A percentile compares a stretch with the other conserved stretches of the same genome.
Evolutionary conservation across 1,140 invertebrate species (phyloP).

Genomic region (Panagrolaimus sp.): DNA sequence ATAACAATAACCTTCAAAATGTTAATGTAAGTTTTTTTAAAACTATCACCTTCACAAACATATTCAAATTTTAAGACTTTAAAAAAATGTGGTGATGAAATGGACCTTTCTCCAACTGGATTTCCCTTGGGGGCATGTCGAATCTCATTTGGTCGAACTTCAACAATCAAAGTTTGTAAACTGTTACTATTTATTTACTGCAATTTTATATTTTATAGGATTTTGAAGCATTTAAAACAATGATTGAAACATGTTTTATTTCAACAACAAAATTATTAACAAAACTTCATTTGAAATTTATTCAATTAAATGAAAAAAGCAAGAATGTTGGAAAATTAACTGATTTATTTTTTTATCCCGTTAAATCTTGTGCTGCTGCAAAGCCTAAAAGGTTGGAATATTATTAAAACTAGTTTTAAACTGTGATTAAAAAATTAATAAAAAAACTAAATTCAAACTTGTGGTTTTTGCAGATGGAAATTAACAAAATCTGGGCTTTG

Average conservation of each 20-base stretch:
- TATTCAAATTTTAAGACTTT: conserved; percentile 66
- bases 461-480: conserved; percentile 69
- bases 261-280: background rate
- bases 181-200: conserved; percentile 61
- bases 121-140: conserved; percentile 82
- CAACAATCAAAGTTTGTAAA: conserved; percentile 67
- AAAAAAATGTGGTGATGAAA: conserved; percentile 83
- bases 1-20: conserved; percentile 36
- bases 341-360: conserved; percentile 78
- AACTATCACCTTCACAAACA: too few relatives aligned
- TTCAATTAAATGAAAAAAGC: background rate
- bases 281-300: background rate
- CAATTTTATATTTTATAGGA: conserved; percentile 31
- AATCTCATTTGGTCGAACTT: conserved; percentile 88
- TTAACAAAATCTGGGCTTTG: conserved; percentile 71
- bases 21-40: background rate
- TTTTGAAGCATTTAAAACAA: conserved; percentile 30
- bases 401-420: conserved; percentile 16
- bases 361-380: conserved; percentile 84
- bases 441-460: conserved; percentile 12
- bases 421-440: background rate
- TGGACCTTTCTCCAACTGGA: conserved; percentile 77
- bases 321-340: conserved; percentile 16
- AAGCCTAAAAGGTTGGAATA: conserved; percentile 63
- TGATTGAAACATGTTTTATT: conserved; percentile 44